Evolutionary conservation across 2,113 vertebrate genomes (phyloP).

Genomic region (Pholis gunnellus): DNA sequence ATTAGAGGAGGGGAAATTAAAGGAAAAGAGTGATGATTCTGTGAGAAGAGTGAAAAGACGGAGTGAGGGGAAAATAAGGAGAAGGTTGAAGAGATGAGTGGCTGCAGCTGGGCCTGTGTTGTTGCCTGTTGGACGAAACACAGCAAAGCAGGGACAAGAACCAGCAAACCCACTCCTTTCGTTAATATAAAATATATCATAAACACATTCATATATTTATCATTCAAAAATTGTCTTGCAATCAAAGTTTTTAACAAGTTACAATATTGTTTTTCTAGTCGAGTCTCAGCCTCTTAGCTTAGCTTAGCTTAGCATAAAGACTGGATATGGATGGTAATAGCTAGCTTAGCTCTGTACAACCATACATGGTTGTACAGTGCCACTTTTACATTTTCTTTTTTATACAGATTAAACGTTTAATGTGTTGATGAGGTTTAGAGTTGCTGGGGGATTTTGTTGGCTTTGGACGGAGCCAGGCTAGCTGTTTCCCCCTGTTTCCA

Average conservation of each 20-base stretch:
- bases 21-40: slow-evolving; percentile 20
- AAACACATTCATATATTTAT: not conserved
- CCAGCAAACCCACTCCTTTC: slow-evolving; percentile 7
- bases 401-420: not conserved
- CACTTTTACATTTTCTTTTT: not conserved
- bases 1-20: slow-evolving; percentile 64
- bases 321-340: not conserved
- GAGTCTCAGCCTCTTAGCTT: not conserved
- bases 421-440: not conserved
- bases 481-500: not conserved
- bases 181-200: not conserved
- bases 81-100: slow-evolving; percentile 57
- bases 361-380: too few relatives aligned
- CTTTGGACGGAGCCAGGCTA: not conserved
- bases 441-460: not conserved
- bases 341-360: not conserved
- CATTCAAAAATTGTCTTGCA: not conserved
- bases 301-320: slow-evolving; percentile 7
- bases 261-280: not conserved
- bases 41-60: slow-evolving; percentile 30
- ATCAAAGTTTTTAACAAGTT: not conserved
- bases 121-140: not conserved
- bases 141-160: slow-evolving; percentile 1
- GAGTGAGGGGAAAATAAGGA: slow-evolving; percentile 48
- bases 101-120: slow-evolving; percentile 20